Evolutionary conservation across 2,113 vertebrate genomes (phyloP).

Genomic region (Phocoena sinus): DNA sequence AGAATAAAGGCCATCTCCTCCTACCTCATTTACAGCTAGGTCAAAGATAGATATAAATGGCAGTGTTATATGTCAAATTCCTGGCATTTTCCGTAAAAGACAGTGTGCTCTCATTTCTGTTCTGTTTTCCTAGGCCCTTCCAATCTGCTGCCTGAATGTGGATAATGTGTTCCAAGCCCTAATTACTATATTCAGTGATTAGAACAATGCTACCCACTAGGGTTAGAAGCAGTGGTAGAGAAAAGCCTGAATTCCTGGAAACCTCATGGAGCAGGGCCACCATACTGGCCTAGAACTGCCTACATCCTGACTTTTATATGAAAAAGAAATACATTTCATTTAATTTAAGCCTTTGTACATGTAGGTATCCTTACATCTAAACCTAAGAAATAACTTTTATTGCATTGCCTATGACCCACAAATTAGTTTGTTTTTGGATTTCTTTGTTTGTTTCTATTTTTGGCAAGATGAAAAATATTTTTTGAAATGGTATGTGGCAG

Average conservation of each 20-base stretch:
- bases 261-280: not conserved
- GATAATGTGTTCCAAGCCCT: not conserved
- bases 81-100: not conserved
- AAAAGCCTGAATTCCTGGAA: not conserved
- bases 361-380: not conserved
- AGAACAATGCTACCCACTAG: not conserved
- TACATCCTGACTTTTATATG: not conserved
- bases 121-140: not conserved
- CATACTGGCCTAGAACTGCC: not conserved
- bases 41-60: not conserved
- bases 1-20: not conserved
- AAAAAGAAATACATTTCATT: not conserved
- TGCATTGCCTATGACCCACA: not conserved
- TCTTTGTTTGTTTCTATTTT: not conserved
- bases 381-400: not conserved
- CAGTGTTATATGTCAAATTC: not conserved
- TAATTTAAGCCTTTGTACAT: not conserved
- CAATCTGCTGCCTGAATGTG: not conserved
- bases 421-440: not conserved
- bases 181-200: not conserved
- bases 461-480: not conserved
- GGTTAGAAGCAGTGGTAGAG: not conserved
- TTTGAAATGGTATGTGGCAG: not conserved
- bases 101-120: not conserved
- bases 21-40: not conserved